These are phyloP conservation scores for Himalopsyche anomala DNA, from an alignment of 2,888 invertebrate genomes.

Conservation along the genomic window DNA sequence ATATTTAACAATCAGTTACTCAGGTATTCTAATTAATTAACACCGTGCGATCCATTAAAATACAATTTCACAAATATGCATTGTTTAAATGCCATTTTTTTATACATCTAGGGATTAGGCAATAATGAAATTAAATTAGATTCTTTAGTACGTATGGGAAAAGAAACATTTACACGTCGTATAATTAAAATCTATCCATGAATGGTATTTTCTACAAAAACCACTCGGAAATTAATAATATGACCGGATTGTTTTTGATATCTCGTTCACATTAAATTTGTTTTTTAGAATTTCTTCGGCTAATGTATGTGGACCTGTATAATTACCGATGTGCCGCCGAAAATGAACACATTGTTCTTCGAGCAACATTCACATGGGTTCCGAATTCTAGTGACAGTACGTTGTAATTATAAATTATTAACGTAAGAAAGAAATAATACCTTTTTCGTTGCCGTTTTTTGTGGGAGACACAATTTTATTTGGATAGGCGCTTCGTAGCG, in stretches of 20 bases:
- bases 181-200: slow-evolving; percentile 2
- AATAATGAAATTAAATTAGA: slow-evolving; percentile 22
- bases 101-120: slow-evolving; percentile 18
- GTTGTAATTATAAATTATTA: slow-evolving; percentile 64
- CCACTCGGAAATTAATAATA: slow-evolving; percentile 13
- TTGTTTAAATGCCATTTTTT: slow-evolving; percentile 17
- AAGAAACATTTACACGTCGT: slow-evolving; percentile 12
- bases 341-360: slow-evolving; percentile 59
- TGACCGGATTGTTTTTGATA: slow-evolving; percentile 17
- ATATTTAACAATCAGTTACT: no score
- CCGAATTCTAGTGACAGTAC: slow-evolving; percentile 60
- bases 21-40: not conserved
- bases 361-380: slow-evolving; percentile 61
- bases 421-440: slow-evolving; percentile 57
- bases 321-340: slow-evolving; percentile 60
- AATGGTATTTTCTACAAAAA: slow-evolving; percentile 7
- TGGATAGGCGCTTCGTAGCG: slow-evolving; percentile 50
- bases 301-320: slow-evolving; percentile 44
- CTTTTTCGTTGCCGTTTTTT: slow-evolving; percentile 53
- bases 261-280: slow-evolving; percentile 39
- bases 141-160: slow-evolving; percentile 32
- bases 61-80: not conserved
- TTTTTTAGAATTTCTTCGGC: not conserved
- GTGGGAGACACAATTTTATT: slow-evolving; percentile 58
- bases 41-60: not conserved